A percentile compares a stretch with the other conserved stretches of the same genome.
These are phyloP conservation scores for Cartodere bifasciata DNA, from an alignment of 2,888 invertebrate species.

Conservation along the genomic window DNA sequence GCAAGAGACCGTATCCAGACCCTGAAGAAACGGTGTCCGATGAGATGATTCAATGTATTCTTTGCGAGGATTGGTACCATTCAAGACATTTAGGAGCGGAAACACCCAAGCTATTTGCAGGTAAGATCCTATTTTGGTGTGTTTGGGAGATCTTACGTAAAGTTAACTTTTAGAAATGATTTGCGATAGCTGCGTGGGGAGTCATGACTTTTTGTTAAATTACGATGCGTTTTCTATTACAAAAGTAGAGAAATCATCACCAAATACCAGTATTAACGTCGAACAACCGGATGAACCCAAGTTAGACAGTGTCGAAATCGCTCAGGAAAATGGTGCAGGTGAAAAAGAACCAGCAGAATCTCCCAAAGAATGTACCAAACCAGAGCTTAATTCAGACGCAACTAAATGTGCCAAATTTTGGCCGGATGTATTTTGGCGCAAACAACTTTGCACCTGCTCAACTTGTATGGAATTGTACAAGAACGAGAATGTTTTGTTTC, in stretches of 20 bases:
- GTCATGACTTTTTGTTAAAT: constrained; percentile 59
- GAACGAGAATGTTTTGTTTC: constrained; percentile 52
- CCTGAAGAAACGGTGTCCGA: constrained; percentile 69
- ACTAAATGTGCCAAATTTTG: constrained; percentile 54
- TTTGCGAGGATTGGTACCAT: constrained; percentile 99
- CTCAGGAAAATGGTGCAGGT: constrained; percentile 12
- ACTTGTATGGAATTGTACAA: constrained; percentile 60
- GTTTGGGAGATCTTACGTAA: too few relatives aligned
- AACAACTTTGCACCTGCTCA: constrained; percentile 57
- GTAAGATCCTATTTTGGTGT: too few relatives aligned
- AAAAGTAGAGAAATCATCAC: constrained; percentile 6
- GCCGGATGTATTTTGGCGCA: constrained; percentile 58
- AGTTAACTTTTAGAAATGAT: constrained; percentile 58
- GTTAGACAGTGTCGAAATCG: constrained; percentile 9
- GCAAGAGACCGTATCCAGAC: constrained; percentile 89
- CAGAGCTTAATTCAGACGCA: constrained; percentile 30
- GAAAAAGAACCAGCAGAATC: constrained; percentile 8
- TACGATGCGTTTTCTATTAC: constrained; percentile 42
- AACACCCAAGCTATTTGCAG: constrained; percentile 38
- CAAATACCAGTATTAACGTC: constrained; percentile 13
- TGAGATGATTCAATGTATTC: constrained; percentile 90
- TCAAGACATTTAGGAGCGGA: constrained; percentile 54
- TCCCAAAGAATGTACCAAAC: constrained; percentile 28
- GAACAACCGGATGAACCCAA: constrained; percentile 13
- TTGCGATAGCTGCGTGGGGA: constrained; percentile 65